Evolutionary conservation across 64 coral and sea anemone genomes (phyloP).

Genomic region (Actinia equina): DNA sequence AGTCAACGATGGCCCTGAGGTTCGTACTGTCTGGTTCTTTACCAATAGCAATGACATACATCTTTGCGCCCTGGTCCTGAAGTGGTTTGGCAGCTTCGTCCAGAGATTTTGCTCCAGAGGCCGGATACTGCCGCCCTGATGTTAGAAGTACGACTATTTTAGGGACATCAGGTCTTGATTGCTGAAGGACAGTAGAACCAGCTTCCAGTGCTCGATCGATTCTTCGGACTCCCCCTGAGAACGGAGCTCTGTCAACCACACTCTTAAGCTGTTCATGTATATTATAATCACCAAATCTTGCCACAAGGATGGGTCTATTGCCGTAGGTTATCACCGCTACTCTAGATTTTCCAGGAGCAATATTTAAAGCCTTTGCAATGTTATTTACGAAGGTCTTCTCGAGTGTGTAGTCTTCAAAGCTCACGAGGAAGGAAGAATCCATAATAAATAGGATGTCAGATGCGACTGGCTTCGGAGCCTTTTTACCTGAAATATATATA

Average conservation of each 20-base stretch:
- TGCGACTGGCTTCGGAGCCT: background rate
- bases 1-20: slow-evolving; percentile 1
- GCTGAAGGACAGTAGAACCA: slow-evolving; percentile 21
- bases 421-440: slow-evolving; percentile 52
- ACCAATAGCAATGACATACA: slow-evolving; percentile 31
- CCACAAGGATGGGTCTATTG: slow-evolving; percentile 9
- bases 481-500: slow-evolving; percentile 15
- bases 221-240: slow-evolving; percentile 30
- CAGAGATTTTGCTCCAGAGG: background rate
- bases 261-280: background rate
- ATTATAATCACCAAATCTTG: slow-evolving; percentile 40
- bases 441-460: slow-evolving; percentile 70
- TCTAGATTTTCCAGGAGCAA: slow-evolving; percentile 54
- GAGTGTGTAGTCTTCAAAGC: slow-evolving; percentile 1
- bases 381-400: slow-evolving; percentile 68
- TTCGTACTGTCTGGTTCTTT: background rate
- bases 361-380: slow-evolving; percentile 58
- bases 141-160: slow-evolving; percentile 65
- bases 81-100: slow-evolving; percentile 21
- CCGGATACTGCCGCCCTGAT: slow-evolving; percentile 28
- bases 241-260: slow-evolving; percentile 30
- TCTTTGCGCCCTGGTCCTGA: slow-evolving; percentile 1
- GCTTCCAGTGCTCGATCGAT: slow-evolving; percentile 62
- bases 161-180: slow-evolving; percentile 12
- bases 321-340: slow-evolving; percentile 55